phyloP scores from a whole-genome alignment of 2,797 vertebrate species.

The Novumbra hubbsi region DNA sequence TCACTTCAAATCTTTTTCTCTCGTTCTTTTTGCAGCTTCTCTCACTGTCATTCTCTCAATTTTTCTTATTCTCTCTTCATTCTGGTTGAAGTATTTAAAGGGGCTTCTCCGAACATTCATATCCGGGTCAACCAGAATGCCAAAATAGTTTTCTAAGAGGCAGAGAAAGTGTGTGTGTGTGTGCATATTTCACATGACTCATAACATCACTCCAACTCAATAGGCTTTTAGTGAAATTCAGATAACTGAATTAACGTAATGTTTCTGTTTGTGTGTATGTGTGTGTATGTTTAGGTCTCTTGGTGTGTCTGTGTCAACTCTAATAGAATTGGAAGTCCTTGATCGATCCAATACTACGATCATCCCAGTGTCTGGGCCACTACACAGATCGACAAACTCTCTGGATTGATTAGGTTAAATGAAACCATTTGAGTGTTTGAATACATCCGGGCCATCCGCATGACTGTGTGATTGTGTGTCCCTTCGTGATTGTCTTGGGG shows the following conservation, averaged over 20 bases:
- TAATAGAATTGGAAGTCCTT: slow-evolving; percentile 27
- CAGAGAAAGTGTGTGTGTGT: background rate
- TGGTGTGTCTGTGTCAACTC: slow-evolving; percentile 1
- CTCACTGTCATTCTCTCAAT: too few species aligned
- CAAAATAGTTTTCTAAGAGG: background rate
- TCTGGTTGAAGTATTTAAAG: background rate
- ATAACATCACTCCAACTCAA: too few species aligned
- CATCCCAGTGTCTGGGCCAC: slow-evolving; percentile 29
- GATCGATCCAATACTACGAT: slow-evolving; percentile 46
- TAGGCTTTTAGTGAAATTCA: too few species aligned
- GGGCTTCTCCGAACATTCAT: background rate
- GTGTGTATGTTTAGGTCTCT: background rate
- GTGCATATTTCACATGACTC: background rate
- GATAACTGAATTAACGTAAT: too few species aligned
- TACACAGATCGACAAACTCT: slow-evolving; percentile 15
- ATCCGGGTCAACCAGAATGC: background rate
- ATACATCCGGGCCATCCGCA: slow-evolving; percentile 16
- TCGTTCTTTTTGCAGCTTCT: background rate
- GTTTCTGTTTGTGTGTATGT: background rate
- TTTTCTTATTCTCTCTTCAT: background rate
- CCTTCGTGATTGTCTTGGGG: background rate
- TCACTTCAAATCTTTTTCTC: background rate
- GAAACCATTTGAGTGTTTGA: slow-evolving; percentile 36
- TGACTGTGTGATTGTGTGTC: slow-evolving; percentile 1
- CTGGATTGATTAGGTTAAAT: slow-evolving; percentile 36